Evolutionary conservation across 2,113 vertebrate genomes (phyloP).

Genomic region (Prietella phreatophila): DNA sequence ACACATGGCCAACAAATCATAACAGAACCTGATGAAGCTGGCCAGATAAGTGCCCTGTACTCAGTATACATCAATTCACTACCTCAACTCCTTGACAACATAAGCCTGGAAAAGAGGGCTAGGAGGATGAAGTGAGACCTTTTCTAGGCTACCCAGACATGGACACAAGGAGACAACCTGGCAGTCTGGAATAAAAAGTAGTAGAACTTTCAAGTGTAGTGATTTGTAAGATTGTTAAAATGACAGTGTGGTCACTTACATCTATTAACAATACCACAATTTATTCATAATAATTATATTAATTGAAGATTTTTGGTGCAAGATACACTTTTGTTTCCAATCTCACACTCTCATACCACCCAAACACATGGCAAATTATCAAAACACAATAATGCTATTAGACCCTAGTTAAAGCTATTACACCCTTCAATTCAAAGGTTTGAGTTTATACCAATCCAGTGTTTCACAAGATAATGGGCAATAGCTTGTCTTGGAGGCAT

Average conservation of each 20-base stretch:
- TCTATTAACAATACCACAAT: background rate
- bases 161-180: background rate
- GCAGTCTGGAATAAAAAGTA: background rate
- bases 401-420: background rate
- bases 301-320: background rate
- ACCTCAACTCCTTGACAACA: background rate
- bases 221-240: background rate
- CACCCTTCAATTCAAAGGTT: constrained; percentile 73
- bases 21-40: background rate
- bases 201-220: background rate
- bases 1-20: background rate
- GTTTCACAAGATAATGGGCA: constrained; percentile 86
- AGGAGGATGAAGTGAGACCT: background rate
- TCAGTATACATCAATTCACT: background rate
- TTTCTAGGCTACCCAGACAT: background rate
- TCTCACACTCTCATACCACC: background rate
- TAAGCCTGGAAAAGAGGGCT: background rate
- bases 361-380: background rate
- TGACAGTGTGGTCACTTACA: background rate
- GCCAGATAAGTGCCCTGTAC: background rate
- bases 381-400: background rate
- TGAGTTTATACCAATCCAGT: constrained; percentile 85
- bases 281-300: background rate
- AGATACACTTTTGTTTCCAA: background rate
- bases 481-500: constrained; percentile 84